Percentiles rank a stretch among this genome's conserved stretches.
Evolutionary conservation across 2,888 invertebrate genomes (phyloP).

Genomic region (Perdita meconis): DNA sequence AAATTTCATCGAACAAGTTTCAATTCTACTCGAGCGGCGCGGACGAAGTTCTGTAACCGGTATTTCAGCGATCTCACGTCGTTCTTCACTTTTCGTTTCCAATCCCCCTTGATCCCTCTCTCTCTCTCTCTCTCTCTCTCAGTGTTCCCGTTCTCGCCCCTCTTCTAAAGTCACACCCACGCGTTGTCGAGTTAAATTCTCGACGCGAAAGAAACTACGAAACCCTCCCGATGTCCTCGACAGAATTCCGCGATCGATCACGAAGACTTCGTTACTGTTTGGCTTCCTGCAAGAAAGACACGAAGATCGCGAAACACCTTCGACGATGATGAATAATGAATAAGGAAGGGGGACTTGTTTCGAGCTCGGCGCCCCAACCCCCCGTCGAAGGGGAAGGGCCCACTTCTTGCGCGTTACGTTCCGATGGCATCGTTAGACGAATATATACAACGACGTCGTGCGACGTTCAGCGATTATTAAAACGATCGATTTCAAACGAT

Average conservation of each 20-base stretch:
- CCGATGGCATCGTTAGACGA: slow-evolving; percentile 7
- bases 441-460: slow-evolving; percentile 31
- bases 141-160: neutral
- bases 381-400: neutral
- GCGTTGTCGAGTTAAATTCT: slow-evolving; percentile 54
- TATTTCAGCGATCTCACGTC: slow-evolving; percentile 19
- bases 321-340: slow-evolving; percentile 31
- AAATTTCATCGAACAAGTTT: slow-evolving; percentile 83
- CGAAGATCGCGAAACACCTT: slow-evolving; percentile 59
- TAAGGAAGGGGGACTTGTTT: slow-evolving; percentile 4
- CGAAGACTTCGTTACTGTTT: slow-evolving; percentile 54
- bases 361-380: neutral
- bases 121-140: neutral
- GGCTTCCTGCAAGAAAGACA: slow-evolving; percentile 58
- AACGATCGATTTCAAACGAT: slow-evolving; percentile 28
- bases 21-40: slow-evolving; percentile 80
- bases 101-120: neutral
- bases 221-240: slow-evolving; percentile 65
- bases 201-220: slow-evolving; percentile 64
- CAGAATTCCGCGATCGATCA: slow-evolving; percentile 63
- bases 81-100: slow-evolving; percentile 15
- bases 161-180: slow-evolving; percentile 26
- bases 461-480: slow-evolving; percentile 25
- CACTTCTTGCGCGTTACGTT: neutral
- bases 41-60: slow-evolving; percentile 76